These are phyloP conservation scores for Drosophila micromelanica DNA, from an alignment of 1,140 invertebrate species.

Conservation along the genomic window DNA sequence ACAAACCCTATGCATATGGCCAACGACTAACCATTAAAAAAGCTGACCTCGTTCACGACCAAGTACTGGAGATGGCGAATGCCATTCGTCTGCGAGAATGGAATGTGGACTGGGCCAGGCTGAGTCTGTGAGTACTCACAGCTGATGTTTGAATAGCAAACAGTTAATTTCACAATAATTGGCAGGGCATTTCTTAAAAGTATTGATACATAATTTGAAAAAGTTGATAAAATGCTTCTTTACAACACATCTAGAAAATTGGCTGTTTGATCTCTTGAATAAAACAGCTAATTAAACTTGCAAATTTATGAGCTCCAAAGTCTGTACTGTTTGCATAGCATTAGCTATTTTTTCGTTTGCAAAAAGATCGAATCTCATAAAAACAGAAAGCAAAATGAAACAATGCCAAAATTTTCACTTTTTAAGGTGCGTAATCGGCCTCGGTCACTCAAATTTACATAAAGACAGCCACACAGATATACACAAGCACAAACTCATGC, in stretches of 20 bases:
- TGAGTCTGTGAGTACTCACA: no score
- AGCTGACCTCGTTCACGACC: conserved; percentile 56
- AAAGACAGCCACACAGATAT: neutral
- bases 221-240: neutral
- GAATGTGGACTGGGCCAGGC: conserved; percentile 15
- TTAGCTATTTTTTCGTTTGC: conserved; percentile 42
- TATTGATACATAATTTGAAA: neutral
- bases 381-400: conserved; percentile 62
- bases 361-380: conserved; percentile 32
- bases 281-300: neutral
- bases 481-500: neutral
- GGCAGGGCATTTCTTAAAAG: neutral
- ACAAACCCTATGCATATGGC: neutral
- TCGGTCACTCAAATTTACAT: conserved; percentile 49
- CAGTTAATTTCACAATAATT: neutral
- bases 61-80: conserved; percentile 24
- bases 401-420: conserved; percentile 74
- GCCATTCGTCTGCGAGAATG: conserved; percentile 1
- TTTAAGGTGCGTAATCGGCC: conserved; percentile 80
- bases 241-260: no score
- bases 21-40: conserved; percentile 21
- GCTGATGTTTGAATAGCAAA: neutral
- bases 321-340: neutral
- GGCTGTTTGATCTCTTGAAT: no score
- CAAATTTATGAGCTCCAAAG: neutral